Evolutionary conservation across 2,113 vertebrate genomes (phyloP), one percentile per base, ranked within the genome.

Genomic region (Leptocoma aspasia): DNA sequence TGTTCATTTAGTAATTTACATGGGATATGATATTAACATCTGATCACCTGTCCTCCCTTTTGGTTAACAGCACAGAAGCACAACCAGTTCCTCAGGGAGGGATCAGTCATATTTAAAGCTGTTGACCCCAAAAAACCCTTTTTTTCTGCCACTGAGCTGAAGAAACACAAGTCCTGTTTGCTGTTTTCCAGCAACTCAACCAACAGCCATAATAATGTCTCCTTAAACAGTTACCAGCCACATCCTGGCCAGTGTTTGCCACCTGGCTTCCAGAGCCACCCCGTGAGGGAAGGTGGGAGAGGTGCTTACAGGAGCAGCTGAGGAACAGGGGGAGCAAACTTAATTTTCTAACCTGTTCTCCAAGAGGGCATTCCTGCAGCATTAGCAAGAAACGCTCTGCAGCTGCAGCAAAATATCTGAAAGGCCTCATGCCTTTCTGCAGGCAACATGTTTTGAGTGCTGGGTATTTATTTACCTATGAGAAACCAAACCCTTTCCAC

Each of bases 151-250:
- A 15, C 23, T 33, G 24, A 71, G 28, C 3, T 3, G 3, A 81
- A 78, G 66, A 86, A 85, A 18, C 33, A 23, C 4, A 41, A 2
- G 0, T 84, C 15, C 23, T 53, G 5, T 49, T 84, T 79, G 17
- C n/a, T n/a, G n/a, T n/a, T n/a, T n/a, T n/a, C n/a, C 26, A 82
- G 14, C 23, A 49, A 7, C 61, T 60, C 75, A 76, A 64, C 26
- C 4, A 37, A 30, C 6, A 41, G 37, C 18, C 9, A 30, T 0
- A 0, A 8, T 5, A 6, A 47, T 7, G 10, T 21, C 39, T 75
- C 13, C 39, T 54, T 31, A 35, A 64, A 52, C 2, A 44, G 2
- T 21, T 66, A 11, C 18, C 47, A 73, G 33, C 30, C 37, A n/a
- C 52, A 47, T n/a, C 17, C 30, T 4, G 22, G 15, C n/a, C 42